phyloP scores from a whole-genome alignment of 1,140 invertebrate species.

The Coptotermes formosanus region DNA sequence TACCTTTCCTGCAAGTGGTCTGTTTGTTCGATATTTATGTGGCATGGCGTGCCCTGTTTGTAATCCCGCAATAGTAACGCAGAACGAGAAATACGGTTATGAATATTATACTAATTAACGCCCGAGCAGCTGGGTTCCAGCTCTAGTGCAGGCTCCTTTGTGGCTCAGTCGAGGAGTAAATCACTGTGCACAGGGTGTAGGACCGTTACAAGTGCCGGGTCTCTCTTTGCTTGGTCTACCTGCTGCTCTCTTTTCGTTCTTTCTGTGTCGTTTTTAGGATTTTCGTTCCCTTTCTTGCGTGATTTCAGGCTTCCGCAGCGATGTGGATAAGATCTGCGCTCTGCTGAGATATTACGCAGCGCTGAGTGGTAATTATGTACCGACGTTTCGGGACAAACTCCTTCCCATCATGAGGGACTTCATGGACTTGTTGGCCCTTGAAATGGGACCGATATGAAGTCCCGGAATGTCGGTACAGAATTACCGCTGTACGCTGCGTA shows the following conservation, averaged over 20 bases:
- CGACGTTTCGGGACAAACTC: too few relatives aligned
- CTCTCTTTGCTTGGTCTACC: neutral
- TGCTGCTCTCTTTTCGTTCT: neutral
- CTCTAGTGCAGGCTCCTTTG: neutral
- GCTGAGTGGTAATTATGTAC: too few relatives aligned
- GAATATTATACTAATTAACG: conserved; percentile 2
- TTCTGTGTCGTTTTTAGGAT: neutral
- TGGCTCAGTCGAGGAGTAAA: neutral
- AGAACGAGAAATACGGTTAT: conserved; percentile 14
- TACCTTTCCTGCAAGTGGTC: neutral
- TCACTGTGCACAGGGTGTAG: neutral
- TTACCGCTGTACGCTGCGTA: too few relatives aligned
- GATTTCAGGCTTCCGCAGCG: too few relatives aligned
- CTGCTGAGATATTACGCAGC: too few relatives aligned
- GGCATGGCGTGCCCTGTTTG: neutral
- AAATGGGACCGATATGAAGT: too few relatives aligned
- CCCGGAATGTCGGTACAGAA: too few relatives aligned
- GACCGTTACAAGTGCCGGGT: neutral
- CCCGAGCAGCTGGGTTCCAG: neutral
- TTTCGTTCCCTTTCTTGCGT: neutral
- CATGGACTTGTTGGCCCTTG: too few relatives aligned
- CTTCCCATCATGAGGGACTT: too few relatives aligned
- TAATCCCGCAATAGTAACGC: neutral
- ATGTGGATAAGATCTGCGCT: too few relatives aligned
- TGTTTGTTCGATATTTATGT: conserved; percentile 11